These are phyloP conservation scores for Lacerta viridis DNA, from an alignment of 2,797 vertebrate species.

Conservation along the genomic window DNA sequence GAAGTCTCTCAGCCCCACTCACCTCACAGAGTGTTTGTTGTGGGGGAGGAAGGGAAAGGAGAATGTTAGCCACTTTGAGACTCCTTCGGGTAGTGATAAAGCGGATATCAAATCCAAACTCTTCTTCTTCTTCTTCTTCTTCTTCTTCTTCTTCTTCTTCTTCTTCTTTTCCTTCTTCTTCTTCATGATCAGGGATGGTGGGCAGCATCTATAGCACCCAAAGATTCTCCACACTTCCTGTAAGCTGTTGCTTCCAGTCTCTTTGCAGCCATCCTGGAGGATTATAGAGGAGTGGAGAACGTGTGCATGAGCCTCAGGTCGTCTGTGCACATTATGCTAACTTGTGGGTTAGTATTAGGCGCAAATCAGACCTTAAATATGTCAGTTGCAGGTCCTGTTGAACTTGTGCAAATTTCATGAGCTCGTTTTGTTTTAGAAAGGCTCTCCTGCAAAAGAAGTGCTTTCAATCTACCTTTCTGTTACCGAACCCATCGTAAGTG, in stretches of 20 bases:
- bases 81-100: too few relatives aligned
- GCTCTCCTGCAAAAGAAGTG: background rate
- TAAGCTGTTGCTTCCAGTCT: background rate
- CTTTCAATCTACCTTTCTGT: background rate
- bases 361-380: conserved; percentile 6
- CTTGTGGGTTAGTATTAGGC: background rate
- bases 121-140: too few relatives aligned
- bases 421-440: background rate
- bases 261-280: background rate
- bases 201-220: too few relatives aligned
- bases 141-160: too few relatives aligned
- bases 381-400: conserved; percentile 37
- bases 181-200: too few relatives aligned
- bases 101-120: too few relatives aligned
- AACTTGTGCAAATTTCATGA: conserved; percentile 21
- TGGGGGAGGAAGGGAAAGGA: too few relatives aligned
- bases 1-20: too few relatives aligned
- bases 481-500: background rate
- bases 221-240: too few relatives aligned
- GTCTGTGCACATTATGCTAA: background rate
- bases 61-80: too few relatives aligned
- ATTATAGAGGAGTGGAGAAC: background rate
- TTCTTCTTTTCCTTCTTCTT: too few relatives aligned
- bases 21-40: too few relatives aligned
- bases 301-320: background rate